Evolutionary conservation across 2,888 invertebrate species (phyloP), one percentile per base, ranked within the genome.

Genomic region (Eupithecia exiguata): DNA sequence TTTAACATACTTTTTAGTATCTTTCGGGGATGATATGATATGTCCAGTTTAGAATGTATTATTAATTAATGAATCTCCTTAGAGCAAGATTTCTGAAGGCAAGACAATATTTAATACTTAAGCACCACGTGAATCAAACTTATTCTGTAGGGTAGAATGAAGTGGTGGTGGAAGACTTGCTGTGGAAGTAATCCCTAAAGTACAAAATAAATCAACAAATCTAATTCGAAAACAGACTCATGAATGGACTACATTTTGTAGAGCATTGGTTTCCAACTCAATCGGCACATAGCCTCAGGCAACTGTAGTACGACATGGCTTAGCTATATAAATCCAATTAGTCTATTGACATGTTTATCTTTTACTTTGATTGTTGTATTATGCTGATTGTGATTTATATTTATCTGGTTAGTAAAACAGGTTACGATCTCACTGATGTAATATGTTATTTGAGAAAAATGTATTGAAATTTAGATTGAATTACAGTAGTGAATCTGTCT

Each of bases 311-410:
- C 36, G 40, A 65, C 38, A 40, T 38, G n/a, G 38, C 36, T 66
- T 25, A 21, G 36, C 5, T 36, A 12, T 74, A 80, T 83, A 83
- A 84, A 84, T 84, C 82, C 83, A 83, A 83, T 85, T 85, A 84
- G 80, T 69, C 65, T 53, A 78, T 78, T 78, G 83, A 84, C 83
- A 81, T 83, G 78, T 83, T 83, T 84, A 83, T 83, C 79, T 82
- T 80, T 77, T 53, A 69, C 68, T 71, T 53, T 73, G 73, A 72
- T 73, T 76, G 70, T 72, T 75, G 36, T 72, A 72, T 72, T 75
- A 75, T 58, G 68, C 53, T 74, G 71, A 74, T 74, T 71, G 70
- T 72, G 21, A 74, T 74, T 72, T 74, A 76, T 74, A 78, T 82
- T 21, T 10, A 46, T 63, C n/a, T 35, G 38, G 46, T 70, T 67